A percentile compares a stretch with the other conserved stretches of the same genome.
phyloP scores from a whole-genome alignment of 1,140 invertebrate genomes.

The Carcinoscorpius rotundicauda region DNA sequence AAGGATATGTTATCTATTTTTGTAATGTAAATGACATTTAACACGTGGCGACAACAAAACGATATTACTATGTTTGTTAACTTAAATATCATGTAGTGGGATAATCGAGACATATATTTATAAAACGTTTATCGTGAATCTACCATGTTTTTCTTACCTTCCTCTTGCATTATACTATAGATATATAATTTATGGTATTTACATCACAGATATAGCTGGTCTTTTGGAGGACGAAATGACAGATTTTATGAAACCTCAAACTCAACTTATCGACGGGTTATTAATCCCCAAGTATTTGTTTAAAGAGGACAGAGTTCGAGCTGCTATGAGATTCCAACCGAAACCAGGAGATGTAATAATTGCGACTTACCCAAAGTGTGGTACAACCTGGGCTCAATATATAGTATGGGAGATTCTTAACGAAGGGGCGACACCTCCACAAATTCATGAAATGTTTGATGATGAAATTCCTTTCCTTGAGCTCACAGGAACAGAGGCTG shows the following conservation, averaged over 20 bases:
- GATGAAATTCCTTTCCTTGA: constrained; percentile 7
- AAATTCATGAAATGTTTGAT: neutral
- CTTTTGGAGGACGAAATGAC: too few species aligned
- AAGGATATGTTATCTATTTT: too few species aligned
- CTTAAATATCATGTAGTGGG: too few species aligned
- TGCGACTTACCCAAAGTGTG: constrained; percentile 3
- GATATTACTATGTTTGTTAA: too few species aligned
- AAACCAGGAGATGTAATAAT: constrained; percentile 20
- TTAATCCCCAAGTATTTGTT: neutral
- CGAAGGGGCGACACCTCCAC: constrained; percentile 1
- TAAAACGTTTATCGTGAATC: too few species aligned
- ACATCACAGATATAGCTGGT: too few species aligned
- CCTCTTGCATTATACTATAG: too few species aligned
- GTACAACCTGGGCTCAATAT: constrained; percentile 16
- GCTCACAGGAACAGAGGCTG: neutral
- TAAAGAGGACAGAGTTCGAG: neutral
- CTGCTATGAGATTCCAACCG: constrained; percentile 13
- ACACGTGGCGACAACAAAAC: too few species aligned
- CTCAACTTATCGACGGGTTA: constrained; percentile 4
- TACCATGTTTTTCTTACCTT: too few species aligned
- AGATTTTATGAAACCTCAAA: neutral
- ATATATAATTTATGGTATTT: too few species aligned
- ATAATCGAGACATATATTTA: too few species aligned
- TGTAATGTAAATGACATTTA: too few species aligned
- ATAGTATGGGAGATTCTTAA: constrained; percentile 11